Percentiles rank a stretch among this genome's conserved stretches.
Conservation (phyloP, 2,113 vertebrate species). For the Leptocoma aspasia region DNA sequence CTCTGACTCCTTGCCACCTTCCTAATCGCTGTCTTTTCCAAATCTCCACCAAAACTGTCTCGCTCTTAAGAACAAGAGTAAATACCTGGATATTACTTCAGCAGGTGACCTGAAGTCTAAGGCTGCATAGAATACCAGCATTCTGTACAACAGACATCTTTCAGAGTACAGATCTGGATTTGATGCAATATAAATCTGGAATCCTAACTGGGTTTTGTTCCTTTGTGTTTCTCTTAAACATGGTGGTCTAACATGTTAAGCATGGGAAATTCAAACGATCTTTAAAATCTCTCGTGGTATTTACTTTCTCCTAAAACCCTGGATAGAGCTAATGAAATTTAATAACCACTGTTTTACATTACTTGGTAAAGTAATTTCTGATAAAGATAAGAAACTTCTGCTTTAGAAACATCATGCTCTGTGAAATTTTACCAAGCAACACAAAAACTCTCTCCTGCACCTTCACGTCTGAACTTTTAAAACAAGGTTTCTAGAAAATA, state of each 20-base stretch:
- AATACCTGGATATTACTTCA: background rate
- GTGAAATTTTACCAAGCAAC: background rate
- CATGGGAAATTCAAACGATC: background rate
- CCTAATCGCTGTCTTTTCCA: background rate
- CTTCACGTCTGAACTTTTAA: background rate
- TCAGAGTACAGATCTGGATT: background rate
- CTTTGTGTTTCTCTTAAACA: background rate
- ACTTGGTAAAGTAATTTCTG: background rate
- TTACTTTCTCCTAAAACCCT: background rate
- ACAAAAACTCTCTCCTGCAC: background rate
- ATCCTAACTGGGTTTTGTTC: background rate
- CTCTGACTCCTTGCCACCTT: background rate
- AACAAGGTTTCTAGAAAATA: background rate
- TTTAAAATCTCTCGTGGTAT: background rate
- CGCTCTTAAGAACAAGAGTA: background rate
- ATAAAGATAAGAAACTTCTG: background rate
- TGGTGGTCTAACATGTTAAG: background rate
- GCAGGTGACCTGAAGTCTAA: background rate
- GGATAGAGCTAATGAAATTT: background rate
- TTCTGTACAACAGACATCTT: background rate
- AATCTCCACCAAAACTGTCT: background rate
- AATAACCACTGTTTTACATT: background rate
- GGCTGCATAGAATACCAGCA: background rate
- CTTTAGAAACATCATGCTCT: background rate
- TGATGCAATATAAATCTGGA: background rate